Base-by-base conservation (phyloP, 2,113 vertebrate species). In the Talpa occidentalis region DNA sequence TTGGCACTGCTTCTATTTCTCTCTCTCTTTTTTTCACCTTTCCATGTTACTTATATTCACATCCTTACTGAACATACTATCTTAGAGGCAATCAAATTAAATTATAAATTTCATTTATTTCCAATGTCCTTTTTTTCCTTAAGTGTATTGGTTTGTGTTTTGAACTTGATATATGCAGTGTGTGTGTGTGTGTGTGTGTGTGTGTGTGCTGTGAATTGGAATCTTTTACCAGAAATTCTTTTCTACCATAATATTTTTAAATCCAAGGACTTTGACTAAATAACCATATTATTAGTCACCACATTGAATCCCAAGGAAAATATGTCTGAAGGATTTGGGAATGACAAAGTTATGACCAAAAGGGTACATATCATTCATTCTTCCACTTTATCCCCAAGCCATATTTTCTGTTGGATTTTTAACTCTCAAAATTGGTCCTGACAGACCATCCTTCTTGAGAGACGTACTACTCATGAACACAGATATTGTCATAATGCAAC, bases 241-340 rank as follows among this genome's bases (percentile, higher is more conserved):
- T 92, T 95, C 74, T 52, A 76, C 96, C 95, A 91, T 94, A 97
- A 97, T 97, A 4, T 97, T 97, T 97, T 97, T 93, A 97, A 91
- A 95, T 87, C 93, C 96, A 98, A 98, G 96, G 95, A 97, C 96
- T 97, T 97, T 94, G 93, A 97, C 97, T 98, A 98, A 98, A 98
- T 97, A 97, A 97, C 97, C 86, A 89, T 95, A 93, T 97, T 98
- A 95, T 98, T 98, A 97, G 94, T 98, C 94, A 98, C 91, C 74
- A 97, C 93, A 97, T 60, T 96, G 96, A 97, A 97, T 97, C 95
- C 91, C 94, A 94, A 95, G 93, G 97, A 98, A 98, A 98, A 97
- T 96, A 98, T 80, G 79, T 96, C 94, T 37, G 84, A 92, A 94
- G 94, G 96, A 97, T 97, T 88, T 93, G 80, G 64, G 80, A 95